Evolutionary conservation across 2,888 invertebrate species (phyloP), one percentile per base, ranked within the genome.

Genomic region (Macrophya annulata): DNA sequence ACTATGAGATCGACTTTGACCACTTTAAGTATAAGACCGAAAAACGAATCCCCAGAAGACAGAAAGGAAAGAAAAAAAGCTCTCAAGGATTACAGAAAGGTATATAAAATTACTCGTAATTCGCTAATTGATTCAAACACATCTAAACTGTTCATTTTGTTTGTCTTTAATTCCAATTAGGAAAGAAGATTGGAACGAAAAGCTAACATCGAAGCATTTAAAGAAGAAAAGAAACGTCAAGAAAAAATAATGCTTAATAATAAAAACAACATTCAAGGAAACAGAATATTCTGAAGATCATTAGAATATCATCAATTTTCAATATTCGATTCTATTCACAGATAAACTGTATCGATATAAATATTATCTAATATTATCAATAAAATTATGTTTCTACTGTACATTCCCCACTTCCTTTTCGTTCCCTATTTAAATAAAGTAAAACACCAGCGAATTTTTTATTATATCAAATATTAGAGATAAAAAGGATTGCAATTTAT

Each of bases 151-250:
- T 40, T 71, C 85, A 62, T 84, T 74, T 87, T 62, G 81, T 84
- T 86, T 72, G 82, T 86, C 85, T 85, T 72, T 21, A n/a, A 21
- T 71, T n/a, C 40, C 17, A 1, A 92, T 84, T 85, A 94, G 93
- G 97, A 98, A 90, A 95, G 98, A 87, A 95, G 98, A 91, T 91
- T 96, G 83, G 98, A 98, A 92, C 96, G 96, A 93, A 98, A 98
- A 92, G 96, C 96, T 0, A 98, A 98, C 91, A 95, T 95, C 15
- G 94, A 96, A 55, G 98, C 97, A 0, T 98, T 98, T 92, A 98
- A 97, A 91, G 97, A 98, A 89, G 98, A 98, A 91, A 96, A 97
- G 94, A 97, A 97, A 90, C 94, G 96, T 4, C 97, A 97, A 91
- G 96, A 96, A 91, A 97, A 97, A 92, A 96, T 97, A 77, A 94